Evolutionary conservation across 2,797 vertebrate genomes (phyloP), one percentile per base, ranked within the genome.

Genomic region (Pogonophryne albipinna): DNA sequence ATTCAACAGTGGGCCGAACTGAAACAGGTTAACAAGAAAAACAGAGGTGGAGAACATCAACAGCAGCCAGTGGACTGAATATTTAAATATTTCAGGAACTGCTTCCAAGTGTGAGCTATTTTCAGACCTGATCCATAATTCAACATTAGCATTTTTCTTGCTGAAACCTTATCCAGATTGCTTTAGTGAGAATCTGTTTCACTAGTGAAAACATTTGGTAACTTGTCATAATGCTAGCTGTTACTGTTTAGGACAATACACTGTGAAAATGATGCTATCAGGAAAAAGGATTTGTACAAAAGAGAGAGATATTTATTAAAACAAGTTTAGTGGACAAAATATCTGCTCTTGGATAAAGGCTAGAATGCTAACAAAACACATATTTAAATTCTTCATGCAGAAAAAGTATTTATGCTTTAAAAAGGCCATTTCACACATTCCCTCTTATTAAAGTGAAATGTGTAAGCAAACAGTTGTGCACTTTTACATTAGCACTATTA

Each of bases 41-140:
- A 88, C 80, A 86, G 66, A 88, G 64, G 85, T 84, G 77, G 38
- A 70, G 80, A 89, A 86, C 90, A 85, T 92, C 87, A 91, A 84
- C 88, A 84, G 84, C 83, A 89, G 85, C 82, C 83, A 82, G 79
- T 67, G 79, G 88, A 89, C 79, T 90, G 91, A 91, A 94, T 88
- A 93, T 92, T 93, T 95, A 78, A 95, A 95, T 95, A 95, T 95
- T 94, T 95, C 91, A 95, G 83, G 82, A 93, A 87, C 86, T 42
- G 84, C 88, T 92, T 95, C 91, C 85, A 93, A 93, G 89, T 93
- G 80, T 87, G 83, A 76, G 89, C 93, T 95, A 95, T 95, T 95
- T 95, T 93, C 88, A 94, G 93, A 88, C 10, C 71, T 85, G 87
- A 93, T 95, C 87, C 90, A 95, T 95, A 93, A 95, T 95, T 95